Percentiles rank a stretch among this genome's conserved stretches.
phyloP scores from a whole-genome alignment of 1,140 invertebrate species.

The Aricia agestis region DNA sequence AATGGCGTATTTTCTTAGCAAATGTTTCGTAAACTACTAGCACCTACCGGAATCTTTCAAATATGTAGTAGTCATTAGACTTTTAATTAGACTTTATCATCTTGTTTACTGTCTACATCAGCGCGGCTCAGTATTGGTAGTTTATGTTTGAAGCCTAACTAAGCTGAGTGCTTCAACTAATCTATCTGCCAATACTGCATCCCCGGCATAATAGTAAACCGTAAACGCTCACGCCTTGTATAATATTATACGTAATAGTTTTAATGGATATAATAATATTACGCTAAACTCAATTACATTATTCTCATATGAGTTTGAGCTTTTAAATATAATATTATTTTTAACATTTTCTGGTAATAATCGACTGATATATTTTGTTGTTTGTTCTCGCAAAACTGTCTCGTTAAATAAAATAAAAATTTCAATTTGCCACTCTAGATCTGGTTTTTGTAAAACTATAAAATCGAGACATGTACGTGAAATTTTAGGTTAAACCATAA shows the following conservation, averaged over 20 bases:
- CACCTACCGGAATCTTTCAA: background rate
- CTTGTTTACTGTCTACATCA: background rate
- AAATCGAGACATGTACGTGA: too few relatives aligned
- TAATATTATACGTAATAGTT: background rate
- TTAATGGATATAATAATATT: too few relatives aligned
- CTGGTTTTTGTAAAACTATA: too few relatives aligned
- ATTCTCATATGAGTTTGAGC: too few relatives aligned
- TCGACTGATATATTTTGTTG: too few relatives aligned
- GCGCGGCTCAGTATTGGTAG: background rate
- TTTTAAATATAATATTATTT: too few relatives aligned
- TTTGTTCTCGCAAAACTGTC: too few relatives aligned
- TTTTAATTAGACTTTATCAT: background rate
- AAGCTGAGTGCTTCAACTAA: background rate
- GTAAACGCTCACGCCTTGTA: background rate
- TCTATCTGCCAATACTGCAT: background rate
- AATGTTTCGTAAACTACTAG: background rate
- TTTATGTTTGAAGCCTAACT: background rate
- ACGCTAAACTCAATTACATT: too few relatives aligned
- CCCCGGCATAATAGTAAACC: background rate
- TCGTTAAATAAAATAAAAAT: too few relatives aligned
- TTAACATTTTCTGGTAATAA: too few relatives aligned
- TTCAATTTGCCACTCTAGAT: too few relatives aligned
- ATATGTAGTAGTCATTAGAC: background rate
- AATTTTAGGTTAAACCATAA: too few relatives aligned
- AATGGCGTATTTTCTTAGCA: background rate